Evolutionary conservation across 2,888 invertebrate species (phyloP).

Genomic region (Xestia rhomboidea): DNA sequence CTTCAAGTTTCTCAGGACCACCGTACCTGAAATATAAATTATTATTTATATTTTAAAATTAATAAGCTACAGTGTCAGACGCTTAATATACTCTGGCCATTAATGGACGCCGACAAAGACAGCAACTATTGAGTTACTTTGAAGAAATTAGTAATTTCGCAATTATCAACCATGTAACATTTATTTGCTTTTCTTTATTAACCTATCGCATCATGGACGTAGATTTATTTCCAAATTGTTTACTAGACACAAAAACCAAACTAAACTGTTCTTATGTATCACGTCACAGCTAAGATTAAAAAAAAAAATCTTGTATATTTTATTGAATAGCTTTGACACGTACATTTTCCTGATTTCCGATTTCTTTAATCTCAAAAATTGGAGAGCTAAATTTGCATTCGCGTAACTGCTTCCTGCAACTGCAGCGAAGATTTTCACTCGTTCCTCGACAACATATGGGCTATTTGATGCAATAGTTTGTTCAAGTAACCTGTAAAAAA

Average conservation of each 20-base stretch:
- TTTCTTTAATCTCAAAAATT: conserved; percentile 86
- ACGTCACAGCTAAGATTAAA: not conserved
- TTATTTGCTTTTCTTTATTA: too few species aligned
- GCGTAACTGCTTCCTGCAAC: conserved; percentile 81
- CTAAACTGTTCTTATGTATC: not conserved
- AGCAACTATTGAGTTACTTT: too few species aligned
- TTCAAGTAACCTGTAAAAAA: conserved; percentile 73
- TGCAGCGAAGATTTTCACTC: conserved; percentile 84
- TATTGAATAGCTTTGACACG: conserved; percentile 47
- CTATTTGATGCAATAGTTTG: conserved; percentile 75
- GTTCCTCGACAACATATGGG: conserved; percentile 82
- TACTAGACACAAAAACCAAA: not conserved
- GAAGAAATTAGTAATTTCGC: not conserved
- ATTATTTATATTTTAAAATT: not conserved
- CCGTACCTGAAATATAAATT: conserved; percentile 81
- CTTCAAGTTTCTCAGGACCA: conserved; percentile 84
- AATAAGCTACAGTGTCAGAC: not conserved
- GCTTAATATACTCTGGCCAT: too few species aligned
- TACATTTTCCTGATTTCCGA: conserved; percentile 78
- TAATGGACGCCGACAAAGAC: not conserved
- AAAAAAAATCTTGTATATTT: not conserved
- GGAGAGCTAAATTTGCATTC: conserved; percentile 87
- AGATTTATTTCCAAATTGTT: not conserved
- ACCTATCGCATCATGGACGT: not conserved
- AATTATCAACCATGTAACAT: not conserved